Evolutionary conservation across 2,888 invertebrate genomes (phyloP), one percentile per base, ranked within the genome.

Genomic region (Aphidoletes aphidimyza): DNA sequence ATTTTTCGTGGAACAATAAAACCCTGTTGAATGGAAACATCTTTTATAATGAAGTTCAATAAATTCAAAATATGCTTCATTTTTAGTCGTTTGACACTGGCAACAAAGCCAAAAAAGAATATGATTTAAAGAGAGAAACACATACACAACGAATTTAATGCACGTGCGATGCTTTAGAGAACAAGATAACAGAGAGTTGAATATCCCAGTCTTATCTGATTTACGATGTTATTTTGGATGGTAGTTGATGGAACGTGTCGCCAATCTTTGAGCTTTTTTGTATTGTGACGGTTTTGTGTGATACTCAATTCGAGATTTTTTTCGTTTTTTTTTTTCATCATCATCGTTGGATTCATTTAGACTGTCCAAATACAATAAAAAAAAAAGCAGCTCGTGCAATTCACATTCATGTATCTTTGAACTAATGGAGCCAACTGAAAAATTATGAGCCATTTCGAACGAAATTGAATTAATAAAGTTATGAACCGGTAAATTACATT

Each of bases 401-500:
- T 6, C n/a, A n/a, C n/a, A n/a, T 54, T 22, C 3, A 54, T 54
- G n/a, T 54, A 22, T n/a, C 54, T 54, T n/a, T 22, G 22, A 54
- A 54, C 6, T 22, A 8, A 22, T 22, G 19, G 19, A 47, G 19
- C 47, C 9, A 54, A 54, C 54, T 54, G 54, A 22, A 22, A 22
- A 22, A 22, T 54, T 54, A 54, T 54, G n/a, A 11, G 22, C 54
- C 54, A 54, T 54, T 54, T 22, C 54, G 22, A 54, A 22, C 1
- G 22, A n/a, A 14, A 54, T 6, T 11, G 69, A 69, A 69, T 30
- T 69, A 69, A 34, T 69, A 69, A 34, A 69, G 34, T 69, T 69
- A 69, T 69, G 11, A 69, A 69, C 30, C 69, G 69, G 69, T 69
- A 69, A 34, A 69, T 69, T 69, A 69, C n/a, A 69, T 69, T 69